Percentiles rank a stretch among this genome's conserved stretches.
Conservation (phyloP, 2,888 invertebrate species). For the Xylophagus ater region DNA sequence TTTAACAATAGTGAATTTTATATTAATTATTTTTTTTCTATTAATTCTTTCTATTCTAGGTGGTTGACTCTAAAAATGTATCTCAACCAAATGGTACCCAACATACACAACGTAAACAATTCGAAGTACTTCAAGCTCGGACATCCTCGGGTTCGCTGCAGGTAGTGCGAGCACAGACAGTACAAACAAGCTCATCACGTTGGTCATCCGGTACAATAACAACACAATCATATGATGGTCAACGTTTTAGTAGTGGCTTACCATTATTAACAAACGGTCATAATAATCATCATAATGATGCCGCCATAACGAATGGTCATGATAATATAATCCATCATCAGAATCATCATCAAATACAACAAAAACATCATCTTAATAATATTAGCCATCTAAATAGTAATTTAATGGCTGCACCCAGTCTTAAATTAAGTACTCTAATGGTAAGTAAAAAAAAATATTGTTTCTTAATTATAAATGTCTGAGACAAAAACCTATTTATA, state of each 20-base stretch:
- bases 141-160: conserved; percentile 54
- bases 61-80: conserved; percentile 40
- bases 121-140: conserved; percentile 61
- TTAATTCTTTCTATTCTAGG: conserved; percentile 26
- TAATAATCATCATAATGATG: no score
- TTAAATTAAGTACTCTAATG: conserved; percentile 40
- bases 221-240: conserved; percentile 8
- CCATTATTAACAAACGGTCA: no score
- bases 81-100: conserved; percentile 39
- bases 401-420: conserved; percentile 35
- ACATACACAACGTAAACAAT: conserved; percentile 40
- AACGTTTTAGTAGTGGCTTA: conserved; percentile 8
- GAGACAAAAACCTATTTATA: no score
- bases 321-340: conserved; percentile 17
- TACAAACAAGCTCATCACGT: conserved; percentile 38
- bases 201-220: conserved; percentile 23
- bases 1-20: no score
- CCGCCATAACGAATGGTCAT: conserved; percentile 7
- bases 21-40: conserved; percentile 13
- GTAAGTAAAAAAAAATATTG: conserved; percentile 28
- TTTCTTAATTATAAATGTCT: no score
- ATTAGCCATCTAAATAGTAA: neutral
- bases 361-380: conserved; percentile 15
- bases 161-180: conserved; percentile 52
- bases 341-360: conserved; percentile 22